These are phyloP conservation scores for Melanostoma scalare DNA, from an alignment of 2,888 invertebrate species.

Conservation along the genomic window DNA sequence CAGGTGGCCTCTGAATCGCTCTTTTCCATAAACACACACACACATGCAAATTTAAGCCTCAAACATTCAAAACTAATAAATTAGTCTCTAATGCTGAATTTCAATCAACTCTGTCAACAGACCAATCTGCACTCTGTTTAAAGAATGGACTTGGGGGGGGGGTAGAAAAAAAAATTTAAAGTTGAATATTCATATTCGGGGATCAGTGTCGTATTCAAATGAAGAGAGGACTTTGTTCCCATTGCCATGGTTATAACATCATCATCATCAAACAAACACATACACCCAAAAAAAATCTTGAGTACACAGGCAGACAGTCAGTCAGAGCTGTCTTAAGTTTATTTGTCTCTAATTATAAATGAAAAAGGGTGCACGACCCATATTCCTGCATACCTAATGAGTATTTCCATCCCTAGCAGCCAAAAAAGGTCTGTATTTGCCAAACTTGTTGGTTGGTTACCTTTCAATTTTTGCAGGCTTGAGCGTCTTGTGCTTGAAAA, in stretches of 20 bases:
- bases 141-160: not conserved
- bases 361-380: constrained; percentile 41
- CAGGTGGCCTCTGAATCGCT: too few species aligned
- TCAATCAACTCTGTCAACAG: constrained; percentile 59
- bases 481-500: not conserved
- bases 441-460: constrained; percentile 52
- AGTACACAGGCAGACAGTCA: constrained; percentile 17
- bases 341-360: constrained; percentile 55
- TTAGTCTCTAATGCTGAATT: constrained; percentile 38
- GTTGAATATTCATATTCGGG: constrained; percentile 32
- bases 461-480: constrained; percentile 14
- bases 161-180: constrained; percentile 7
- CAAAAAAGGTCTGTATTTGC: constrained; percentile 51
- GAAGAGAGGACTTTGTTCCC: too few species aligned
- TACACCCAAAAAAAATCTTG: not conserved
- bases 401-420: constrained; percentile 34
- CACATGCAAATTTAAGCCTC: too few species aligned
- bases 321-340: constrained; percentile 23
- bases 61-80: constrained; percentile 11
- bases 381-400: constrained; percentile 47
- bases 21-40: too few species aligned
- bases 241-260: not conserved
- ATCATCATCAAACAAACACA: constrained; percentile 4
- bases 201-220: too few species aligned
- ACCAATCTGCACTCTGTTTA: constrained; percentile 7